A percentile compares a stretch with the other conserved stretches of the same genome.
These are phyloP conservation scores for Platyrinchus mystaceus DNA, from an alignment of 2,797 vertebrate genomes.

Conservation along the genomic window DNA sequence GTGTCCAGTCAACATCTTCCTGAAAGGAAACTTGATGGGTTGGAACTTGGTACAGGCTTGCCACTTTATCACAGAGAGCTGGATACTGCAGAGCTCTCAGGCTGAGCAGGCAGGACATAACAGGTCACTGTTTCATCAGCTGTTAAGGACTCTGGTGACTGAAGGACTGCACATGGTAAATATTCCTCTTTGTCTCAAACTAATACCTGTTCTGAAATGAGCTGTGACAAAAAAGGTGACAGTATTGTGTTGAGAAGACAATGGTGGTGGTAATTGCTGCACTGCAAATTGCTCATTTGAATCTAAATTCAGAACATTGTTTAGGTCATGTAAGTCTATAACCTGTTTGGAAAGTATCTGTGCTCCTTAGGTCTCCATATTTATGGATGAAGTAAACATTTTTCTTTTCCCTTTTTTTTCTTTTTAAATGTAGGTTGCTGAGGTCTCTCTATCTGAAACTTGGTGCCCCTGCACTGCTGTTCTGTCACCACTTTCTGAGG, in stretches of 20 bases:
- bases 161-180: conserved; percentile 83
- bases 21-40: conserved; percentile 76
- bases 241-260: neutral
- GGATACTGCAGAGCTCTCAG: conserved; percentile 78
- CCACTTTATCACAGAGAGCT: conserved; percentile 77
- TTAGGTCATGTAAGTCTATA: neutral
- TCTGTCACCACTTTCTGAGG: conserved; percentile 81
- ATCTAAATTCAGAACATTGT: neutral
- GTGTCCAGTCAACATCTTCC: conserved; percentile 76
- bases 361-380: neutral
- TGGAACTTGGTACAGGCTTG: conserved; percentile 74
- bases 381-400: neutral
- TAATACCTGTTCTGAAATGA: neutral
- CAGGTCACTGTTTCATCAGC: conserved; percentile 69
- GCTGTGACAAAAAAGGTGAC: neutral
- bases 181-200: neutral
- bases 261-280: neutral
- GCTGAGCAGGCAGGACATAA: neutral
- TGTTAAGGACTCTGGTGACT: conserved; percentile 73
- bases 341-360: neutral
- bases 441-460: conserved; percentile 70
- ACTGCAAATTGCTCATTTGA: neutral
- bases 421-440: conserved; percentile 78
- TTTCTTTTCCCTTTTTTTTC: neutral
- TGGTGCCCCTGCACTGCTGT: conserved; percentile 79